phyloP scores from a whole-genome alignment of 2,888 invertebrate genomes.

The Mimachlamys varia region DNA sequence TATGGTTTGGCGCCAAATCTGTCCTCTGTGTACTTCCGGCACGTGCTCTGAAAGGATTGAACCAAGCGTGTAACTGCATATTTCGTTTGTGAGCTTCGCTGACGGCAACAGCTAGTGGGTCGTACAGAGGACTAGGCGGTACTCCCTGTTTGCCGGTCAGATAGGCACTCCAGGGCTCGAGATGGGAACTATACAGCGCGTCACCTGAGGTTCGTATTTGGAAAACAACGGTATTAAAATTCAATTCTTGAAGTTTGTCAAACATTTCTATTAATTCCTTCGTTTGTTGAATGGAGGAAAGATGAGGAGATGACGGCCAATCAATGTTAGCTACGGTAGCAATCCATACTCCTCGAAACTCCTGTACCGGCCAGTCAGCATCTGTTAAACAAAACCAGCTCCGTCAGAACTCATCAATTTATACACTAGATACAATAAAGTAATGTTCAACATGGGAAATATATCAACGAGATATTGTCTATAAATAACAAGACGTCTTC shows the following conservation, averaged over 20 bases:
- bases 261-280: slow-evolving; percentile 61
- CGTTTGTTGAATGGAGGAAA: slow-evolving; percentile 64
- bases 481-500: too few relatives aligned
- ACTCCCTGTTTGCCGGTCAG: slow-evolving; percentile 75
- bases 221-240: slow-evolving; percentile 73
- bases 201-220: slow-evolving; percentile 74
- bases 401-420: too few relatives aligned
- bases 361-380: slow-evolving; percentile 61
- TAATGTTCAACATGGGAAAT: too few relatives aligned
- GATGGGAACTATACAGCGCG: slow-evolving; percentile 73
- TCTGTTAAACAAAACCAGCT: not conserved
- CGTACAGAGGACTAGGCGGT: slow-evolving; percentile 72
- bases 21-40: slow-evolving; percentile 61
- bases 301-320: slow-evolving; percentile 71
- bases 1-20: slow-evolving; percentile 73
- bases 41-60: slow-evolving; percentile 77
- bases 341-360: slow-evolving; percentile 76
- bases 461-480: too few relatives aligned
- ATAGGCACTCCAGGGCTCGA: slow-evolving; percentile 78
- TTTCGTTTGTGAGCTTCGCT: slow-evolving; percentile 69
- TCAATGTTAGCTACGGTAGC: slow-evolving; percentile 78
- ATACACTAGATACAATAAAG: too few relatives aligned
- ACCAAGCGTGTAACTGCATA: slow-evolving; percentile 77
- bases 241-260: slow-evolving; percentile 63
- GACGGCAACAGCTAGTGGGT: slow-evolving; percentile 72